These are phyloP conservation scores for Vombatus ursinus DNA, from an alignment of 2,113 vertebrate genomes.

Conservation along the genomic window DNA sequence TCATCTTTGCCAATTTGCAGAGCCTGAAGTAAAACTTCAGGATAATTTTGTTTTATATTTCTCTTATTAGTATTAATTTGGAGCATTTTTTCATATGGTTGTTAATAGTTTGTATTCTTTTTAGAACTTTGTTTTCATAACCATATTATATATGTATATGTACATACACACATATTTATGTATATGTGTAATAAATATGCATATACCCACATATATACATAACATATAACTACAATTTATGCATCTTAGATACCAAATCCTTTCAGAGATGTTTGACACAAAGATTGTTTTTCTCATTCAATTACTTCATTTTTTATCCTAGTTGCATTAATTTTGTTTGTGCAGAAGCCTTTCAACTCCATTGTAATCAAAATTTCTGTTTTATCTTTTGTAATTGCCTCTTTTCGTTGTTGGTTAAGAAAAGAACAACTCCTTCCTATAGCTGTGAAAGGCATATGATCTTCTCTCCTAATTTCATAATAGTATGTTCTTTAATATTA, in stretches of 20 bases:
- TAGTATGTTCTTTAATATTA: neutral
- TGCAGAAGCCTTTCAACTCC: neutral
- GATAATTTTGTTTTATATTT: neutral
- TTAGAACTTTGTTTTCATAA: neutral
- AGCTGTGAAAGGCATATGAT: neutral
- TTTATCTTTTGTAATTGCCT: neutral
- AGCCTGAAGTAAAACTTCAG: neutral
- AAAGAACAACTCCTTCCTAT: neutral
- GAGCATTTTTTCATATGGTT: neutral
- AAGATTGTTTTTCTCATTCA: neutral
- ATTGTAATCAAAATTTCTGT: neutral
- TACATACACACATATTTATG: too few relatives aligned
- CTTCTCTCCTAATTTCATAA: neutral
- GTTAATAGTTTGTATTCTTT: neutral
- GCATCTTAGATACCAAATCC: neutral
- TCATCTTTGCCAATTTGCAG: neutral
- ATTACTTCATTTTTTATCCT: neutral
- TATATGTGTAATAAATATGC: too few relatives aligned
- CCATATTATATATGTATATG: neutral
- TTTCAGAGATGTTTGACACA: neutral
- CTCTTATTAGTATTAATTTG: neutral
- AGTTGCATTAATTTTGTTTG: neutral
- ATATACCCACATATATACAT: neutral
- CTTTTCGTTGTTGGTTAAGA: neutral
- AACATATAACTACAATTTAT: neutral